Percentiles rank a stretch among this genome's conserved stretches.
Conservation (phyloP, 2,888 invertebrate species). For the Sabatieria punctata region DNA sequence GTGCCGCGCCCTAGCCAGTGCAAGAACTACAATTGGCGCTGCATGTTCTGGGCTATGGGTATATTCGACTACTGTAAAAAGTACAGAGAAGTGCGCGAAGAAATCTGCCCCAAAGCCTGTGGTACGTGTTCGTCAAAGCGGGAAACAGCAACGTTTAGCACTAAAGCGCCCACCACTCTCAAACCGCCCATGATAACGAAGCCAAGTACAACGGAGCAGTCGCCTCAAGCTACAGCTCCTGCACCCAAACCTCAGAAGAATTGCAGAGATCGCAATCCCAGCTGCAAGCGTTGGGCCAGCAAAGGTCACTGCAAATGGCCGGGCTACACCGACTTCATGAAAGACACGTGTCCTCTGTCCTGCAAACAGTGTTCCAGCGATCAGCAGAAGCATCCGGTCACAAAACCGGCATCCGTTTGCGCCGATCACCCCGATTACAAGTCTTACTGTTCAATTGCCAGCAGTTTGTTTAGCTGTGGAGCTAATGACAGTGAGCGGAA, state of each 20-base stretch:
- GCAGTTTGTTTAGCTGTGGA: not conserved
- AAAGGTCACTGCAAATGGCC: not conserved
- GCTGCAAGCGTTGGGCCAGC: not conserved
- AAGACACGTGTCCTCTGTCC: not conserved
- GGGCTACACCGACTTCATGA: not conserved
- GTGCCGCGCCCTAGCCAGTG: slow-evolving; percentile 11
- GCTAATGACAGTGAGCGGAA: not conserved
- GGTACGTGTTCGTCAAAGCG: not conserved
- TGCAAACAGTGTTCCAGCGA: too few relatives aligned
- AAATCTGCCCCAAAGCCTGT: slow-evolving; percentile 1
- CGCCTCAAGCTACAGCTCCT: not conserved
- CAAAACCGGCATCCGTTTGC: too few relatives aligned
- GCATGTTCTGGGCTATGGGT: slow-evolving; percentile 21
- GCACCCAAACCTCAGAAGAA: not conserved
- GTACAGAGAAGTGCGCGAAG: not conserved
- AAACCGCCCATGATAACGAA: too few relatives aligned
- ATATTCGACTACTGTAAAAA: slow-evolving; percentile 23
- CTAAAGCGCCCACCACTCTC: not conserved
- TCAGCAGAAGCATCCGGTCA: too few relatives aligned
- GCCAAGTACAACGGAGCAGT: not conserved
- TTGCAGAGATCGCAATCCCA: slow-evolving; percentile 1
- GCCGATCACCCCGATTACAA: not conserved
- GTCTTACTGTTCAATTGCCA: not conserved
- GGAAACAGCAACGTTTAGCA: not conserved
- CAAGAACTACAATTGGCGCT: slow-evolving; percentile 25